These are phyloP conservation scores for Eulithis testata DNA, from an alignment of 2,888 invertebrate genomes.

Conservation along the genomic window DNA sequence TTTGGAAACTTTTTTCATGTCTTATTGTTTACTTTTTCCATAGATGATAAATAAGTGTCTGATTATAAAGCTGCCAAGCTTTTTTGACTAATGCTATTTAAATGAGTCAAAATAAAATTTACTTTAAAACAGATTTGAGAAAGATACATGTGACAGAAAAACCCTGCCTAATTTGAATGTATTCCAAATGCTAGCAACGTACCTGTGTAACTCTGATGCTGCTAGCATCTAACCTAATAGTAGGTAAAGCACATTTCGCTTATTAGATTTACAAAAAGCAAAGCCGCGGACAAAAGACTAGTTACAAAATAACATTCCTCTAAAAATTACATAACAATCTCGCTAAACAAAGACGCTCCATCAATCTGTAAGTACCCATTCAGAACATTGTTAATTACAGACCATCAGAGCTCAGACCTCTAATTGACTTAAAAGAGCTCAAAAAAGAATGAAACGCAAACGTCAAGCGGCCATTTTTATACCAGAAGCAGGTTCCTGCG, in stretches of 20 bases:
- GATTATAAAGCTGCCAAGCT: too few species aligned
- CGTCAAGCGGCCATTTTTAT: conserved; percentile 53
- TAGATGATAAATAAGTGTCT: too few species aligned
- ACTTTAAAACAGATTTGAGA: background rate
- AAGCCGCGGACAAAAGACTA: background rate
- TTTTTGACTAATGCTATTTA: background rate
- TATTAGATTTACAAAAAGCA: background rate
- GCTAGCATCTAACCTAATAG: too few species aligned
- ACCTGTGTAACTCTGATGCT: too few species aligned
- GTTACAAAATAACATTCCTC: conserved; percentile 8
- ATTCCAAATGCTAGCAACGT: too few species aligned
- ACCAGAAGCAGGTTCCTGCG: conserved; percentile 11
- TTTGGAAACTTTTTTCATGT: too few species aligned
- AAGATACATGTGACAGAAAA: background rate
- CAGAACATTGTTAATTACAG: conserved; percentile 35
- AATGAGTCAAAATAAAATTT: background rate
- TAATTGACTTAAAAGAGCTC: conserved; percentile 69
- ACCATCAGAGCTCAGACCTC: conserved; percentile 40
- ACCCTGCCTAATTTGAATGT: background rate
- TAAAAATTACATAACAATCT: conserved; percentile 24
- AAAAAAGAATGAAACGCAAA: conserved; percentile 59
- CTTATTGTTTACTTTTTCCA: too few species aligned
- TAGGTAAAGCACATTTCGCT: too few species aligned
- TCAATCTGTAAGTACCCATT: conserved; percentile 29
- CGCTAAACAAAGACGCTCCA: conserved; percentile 20